Conservation (phyloP, 37 sponge, comb jelly and placozoan genomes). For the Oscarella lobularis region DNA sequence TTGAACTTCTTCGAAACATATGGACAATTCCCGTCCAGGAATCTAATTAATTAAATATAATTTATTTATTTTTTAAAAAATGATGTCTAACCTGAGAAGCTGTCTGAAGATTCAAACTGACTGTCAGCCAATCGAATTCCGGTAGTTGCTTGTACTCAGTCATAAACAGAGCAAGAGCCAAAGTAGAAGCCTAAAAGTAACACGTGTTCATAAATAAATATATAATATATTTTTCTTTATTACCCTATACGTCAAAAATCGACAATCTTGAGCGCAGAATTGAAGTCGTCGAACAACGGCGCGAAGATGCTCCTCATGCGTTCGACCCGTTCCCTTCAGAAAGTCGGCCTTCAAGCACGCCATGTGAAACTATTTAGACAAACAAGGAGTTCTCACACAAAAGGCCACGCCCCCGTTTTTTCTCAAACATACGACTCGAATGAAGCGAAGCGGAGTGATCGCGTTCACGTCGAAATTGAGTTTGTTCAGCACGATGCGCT, state of each 20-base stretch:
- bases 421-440: constrained; percentile 37
- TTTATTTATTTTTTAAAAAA: neutral
- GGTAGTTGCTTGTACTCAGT: neutral
- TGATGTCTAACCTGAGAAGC: neutral
- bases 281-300: neutral
- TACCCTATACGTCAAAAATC: neutral
- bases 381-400: too few relatives aligned
- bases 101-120: neutral
- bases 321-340: too few relatives aligned
- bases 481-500: constrained; percentile 46
- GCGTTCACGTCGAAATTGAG: constrained; percentile 31
- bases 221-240: neutral
- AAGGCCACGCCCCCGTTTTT: too few relatives aligned
- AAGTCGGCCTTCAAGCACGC: too few relatives aligned
- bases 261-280: neutral
- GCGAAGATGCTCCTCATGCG: neutral
- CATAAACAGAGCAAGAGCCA: neutral
- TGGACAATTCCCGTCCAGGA: neutral
- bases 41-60: neutral
- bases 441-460: constrained; percentile 31
- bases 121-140: neutral
- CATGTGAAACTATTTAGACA: too few relatives aligned
- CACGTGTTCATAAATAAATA: too few relatives aligned
- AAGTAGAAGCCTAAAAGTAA: neutral
- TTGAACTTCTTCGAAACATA: neutral